Evolutionary conservation across 2,113 vertebrate genomes (phyloP), one percentile per base, ranked within the genome.

Genomic region (Ibidorhyncha struthersii): DNA sequence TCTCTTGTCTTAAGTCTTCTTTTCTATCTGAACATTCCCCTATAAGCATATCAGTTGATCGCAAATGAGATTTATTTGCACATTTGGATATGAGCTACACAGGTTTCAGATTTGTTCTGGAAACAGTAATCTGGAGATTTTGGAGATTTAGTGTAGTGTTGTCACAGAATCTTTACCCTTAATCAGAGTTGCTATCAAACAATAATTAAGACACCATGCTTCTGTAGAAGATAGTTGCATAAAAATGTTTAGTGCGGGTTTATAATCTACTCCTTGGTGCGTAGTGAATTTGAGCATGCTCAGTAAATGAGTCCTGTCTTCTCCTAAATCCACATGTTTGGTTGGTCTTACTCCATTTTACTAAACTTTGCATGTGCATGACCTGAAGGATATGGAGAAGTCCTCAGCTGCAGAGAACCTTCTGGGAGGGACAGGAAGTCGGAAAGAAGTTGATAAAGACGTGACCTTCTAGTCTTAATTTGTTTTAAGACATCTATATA

Each of bases 331-430:
- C 67, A 58, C 79, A 96, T 96, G 43, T 91, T 93, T 72, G 84
- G 49, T 89, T 94, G 76, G 41, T 94, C 85, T 96, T 77, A 86
- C n/a, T 97, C 88, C 4, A 23, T 96, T 96, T 92, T 96, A 95
- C 79, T 94, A 52, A 96, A 80, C 71, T 59, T 97, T 98, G 99
- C 99, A 99, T 99, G 98, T 97, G 98, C 98, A 98, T 98, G 98
- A 92, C 49, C 67, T 94, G 95, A 96, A 97, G 90, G 67, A 96
- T 92, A 91, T 86, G 90, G 86, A 98, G 95, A 97, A 97, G 79
- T 90, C 84, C 66, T 83, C 86, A 95, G 41, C 70, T 89, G 83
- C 91, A 95, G 82, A 98, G 95, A 95, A 89, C 49, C 43, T 96
- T 94, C 79, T 96, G 83, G 45, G 71, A 81, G 69, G 95, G 81